Evolutionary conservation across 2,113 vertebrate species (phyloP).

Genomic region (Nyctibius bracteatus): DNA sequence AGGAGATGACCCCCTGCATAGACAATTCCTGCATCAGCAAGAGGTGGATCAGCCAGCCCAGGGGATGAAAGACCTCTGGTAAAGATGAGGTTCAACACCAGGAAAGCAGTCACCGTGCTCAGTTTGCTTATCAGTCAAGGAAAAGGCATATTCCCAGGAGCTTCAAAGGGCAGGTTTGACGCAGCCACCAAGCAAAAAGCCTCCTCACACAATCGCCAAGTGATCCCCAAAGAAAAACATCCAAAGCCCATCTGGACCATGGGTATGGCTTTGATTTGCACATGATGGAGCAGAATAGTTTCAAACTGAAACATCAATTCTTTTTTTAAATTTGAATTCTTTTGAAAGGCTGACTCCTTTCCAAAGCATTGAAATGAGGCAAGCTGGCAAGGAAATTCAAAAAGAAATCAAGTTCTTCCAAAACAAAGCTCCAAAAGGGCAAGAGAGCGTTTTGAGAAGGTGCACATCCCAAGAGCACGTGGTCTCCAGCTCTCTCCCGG

Average conservation of each 20-base stretch:
- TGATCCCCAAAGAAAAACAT: neutral
- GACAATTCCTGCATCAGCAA: neutral
- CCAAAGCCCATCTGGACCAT: neutral
- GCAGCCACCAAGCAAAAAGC: neutral
- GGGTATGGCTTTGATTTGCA: neutral
- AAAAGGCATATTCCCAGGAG: neutral
- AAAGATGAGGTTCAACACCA: neutral
- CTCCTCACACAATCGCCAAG: rapidly evolving
- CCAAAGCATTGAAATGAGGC: neutral
- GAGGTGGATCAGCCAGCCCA: neutral
- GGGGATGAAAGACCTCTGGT: neutral
- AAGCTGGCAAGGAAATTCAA: neutral
- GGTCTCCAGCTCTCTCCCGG: neutral
- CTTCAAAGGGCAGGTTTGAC: neutral
- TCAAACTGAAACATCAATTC: neutral
- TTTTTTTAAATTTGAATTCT: neutral
- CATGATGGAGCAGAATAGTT: neutral
- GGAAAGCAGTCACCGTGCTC: neutral
- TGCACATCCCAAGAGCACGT: neutral
- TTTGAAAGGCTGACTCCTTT: neutral
- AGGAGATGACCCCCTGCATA: neutral
- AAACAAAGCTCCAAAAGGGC: neutral
- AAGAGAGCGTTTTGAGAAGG: neutral
- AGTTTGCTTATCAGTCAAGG: neutral
- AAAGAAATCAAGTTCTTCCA: neutral